Evolutionary conservation across 2,888 invertebrate genomes (phyloP), one percentile per base, ranked within the genome.

Genomic region (Coelogynopora nodosa): DNA sequence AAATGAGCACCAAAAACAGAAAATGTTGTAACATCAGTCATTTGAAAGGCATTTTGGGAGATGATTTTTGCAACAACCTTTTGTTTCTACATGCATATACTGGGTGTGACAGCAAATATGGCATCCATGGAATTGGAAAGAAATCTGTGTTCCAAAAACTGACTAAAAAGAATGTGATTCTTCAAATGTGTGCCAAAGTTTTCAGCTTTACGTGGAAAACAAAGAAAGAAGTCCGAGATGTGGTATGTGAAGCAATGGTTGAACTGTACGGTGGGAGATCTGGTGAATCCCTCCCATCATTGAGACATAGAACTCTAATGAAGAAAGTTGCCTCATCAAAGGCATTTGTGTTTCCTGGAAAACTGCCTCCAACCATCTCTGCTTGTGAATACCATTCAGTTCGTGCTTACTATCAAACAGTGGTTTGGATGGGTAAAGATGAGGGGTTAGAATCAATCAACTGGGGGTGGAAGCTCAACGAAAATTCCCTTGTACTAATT

Each of bases 81-180:
- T 27, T 82, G 13, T 82, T 82, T 29, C 23, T 82, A 27, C 82
- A 82, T 82, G 82, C 82, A 74, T 31, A 13, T 27, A 82, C 82
- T 29, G 82, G 82, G 10, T 82, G 30, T 82, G 82, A 82, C 29
- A 27, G 18, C 10, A 82, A 26, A 18, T 82, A 26, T 23, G 2
- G 27, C 13, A 82, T 82, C 5, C 27, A 23, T 82, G 82, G 82
- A 27, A 31, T 31, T 29, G 82, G 82, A n/a, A 82, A 82, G 31
- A 82, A 82, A 49, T 49, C 49, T 49, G 49, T n/a, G n/a, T 49
- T 49, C 5, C 49, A 49, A 49, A 49, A 49, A 49, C 49, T 49
- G 49, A 49, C 49, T 49, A 49, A 49, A 49, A 49, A 18, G 49
- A 49, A 49, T 49, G 49, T 49, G 49, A 49, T 49, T 49, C 49